Conservation (phyloP, 2,888 invertebrate species). For the Scrobipalpa costella region DNA sequence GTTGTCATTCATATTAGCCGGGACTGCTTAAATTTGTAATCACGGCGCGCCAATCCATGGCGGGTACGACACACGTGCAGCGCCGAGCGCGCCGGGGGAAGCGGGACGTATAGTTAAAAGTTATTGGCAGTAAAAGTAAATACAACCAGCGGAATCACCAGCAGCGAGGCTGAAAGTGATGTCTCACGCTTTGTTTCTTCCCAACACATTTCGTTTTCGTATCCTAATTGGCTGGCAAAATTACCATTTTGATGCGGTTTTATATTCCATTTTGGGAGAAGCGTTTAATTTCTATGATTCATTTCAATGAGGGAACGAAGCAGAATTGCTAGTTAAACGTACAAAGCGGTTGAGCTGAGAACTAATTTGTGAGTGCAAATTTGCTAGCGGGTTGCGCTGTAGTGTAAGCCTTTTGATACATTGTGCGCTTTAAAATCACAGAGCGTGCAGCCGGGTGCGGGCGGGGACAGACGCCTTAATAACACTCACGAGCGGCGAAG, state of each 20-base stretch:
- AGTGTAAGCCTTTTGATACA: constrained; percentile 36
- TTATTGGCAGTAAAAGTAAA: constrained; percentile 48
- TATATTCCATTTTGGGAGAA: background rate
- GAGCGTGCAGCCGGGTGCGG: constrained; percentile 45
- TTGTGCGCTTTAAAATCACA: constrained; percentile 52
- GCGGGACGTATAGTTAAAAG: constrained; percentile 41
- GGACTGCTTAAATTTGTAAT: constrained; percentile 79
- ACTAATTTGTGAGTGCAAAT: constrained; percentile 23
- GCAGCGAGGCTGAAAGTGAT: constrained; percentile 47
- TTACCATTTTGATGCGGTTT: constrained; percentile 9
- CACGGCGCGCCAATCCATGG: constrained; percentile 70
- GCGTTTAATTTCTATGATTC: constrained; percentile 19
- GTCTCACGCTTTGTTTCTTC: constrained; percentile 46
- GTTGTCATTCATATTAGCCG: constrained; percentile 81
- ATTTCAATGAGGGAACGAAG: constrained; percentile 15
- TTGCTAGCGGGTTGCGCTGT: constrained; percentile 28
- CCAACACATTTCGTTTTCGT: constrained; percentile 31
- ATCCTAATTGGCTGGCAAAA: constrained; percentile 34
- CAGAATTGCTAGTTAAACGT: constrained; percentile 21
- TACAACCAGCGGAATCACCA: constrained; percentile 48
- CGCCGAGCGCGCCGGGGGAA: constrained; percentile 54
- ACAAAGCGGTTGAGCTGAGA: constrained; percentile 21
- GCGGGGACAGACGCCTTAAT: constrained; percentile 58
- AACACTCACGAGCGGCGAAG: constrained; percentile 65
- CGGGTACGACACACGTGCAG: constrained; percentile 52